A percentile compares a stretch with the other conserved stretches of the same genome.
Evolutionary conservation across 2,888 invertebrate genomes (phyloP).

Genomic region (Acleris laterana): DNA sequence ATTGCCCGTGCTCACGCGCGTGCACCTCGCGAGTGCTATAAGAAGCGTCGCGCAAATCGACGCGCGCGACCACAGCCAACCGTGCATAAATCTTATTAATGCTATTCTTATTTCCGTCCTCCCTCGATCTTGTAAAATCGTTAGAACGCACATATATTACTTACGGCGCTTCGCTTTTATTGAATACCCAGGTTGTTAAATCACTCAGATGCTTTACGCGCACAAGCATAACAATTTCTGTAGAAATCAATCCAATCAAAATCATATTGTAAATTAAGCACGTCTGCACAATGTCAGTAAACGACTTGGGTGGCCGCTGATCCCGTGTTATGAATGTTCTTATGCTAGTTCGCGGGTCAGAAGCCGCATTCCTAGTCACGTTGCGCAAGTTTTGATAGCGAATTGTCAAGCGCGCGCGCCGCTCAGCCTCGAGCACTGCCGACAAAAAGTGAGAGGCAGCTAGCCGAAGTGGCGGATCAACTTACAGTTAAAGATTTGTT

Average conservation of each 20-base stretch:
- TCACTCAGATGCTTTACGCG: constrained; percentile 42
- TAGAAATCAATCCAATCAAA: constrained; percentile 68
- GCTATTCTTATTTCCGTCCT: constrained; percentile 77
- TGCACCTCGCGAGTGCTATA: constrained; percentile 66
- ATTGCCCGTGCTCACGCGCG: constrained; percentile 64
- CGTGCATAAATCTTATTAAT: constrained; percentile 80
- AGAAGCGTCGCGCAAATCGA: constrained; percentile 77
- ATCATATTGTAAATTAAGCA: constrained; percentile 67
- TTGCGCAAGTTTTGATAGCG: constrained; percentile 65
- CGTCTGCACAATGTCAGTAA: constrained; percentile 53
- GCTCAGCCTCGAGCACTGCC: constrained; percentile 50
- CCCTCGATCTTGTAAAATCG: constrained; percentile 71
- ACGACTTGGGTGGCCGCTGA: constrained; percentile 73
- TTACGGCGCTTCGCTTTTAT: constrained; percentile 56
- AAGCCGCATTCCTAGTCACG: constrained; percentile 63
- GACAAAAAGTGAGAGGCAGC: constrained; percentile 75
- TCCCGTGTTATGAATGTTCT: constrained; percentile 62
- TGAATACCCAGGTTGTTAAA: constrained; percentile 45
- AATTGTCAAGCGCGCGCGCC: constrained; percentile 63
- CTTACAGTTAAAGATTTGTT: constrained; percentile 78
- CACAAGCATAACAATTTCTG: constrained; percentile 57
- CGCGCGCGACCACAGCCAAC: constrained; percentile 74
- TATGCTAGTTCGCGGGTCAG: constrained; percentile 70
- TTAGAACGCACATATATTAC: constrained; percentile 57
- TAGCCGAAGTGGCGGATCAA: constrained; percentile 64